Percentiles rank a stretch among this genome's conserved stretches.
These are phyloP conservation scores for Poeciliopsis gracilis DNA, from an alignment of 2,797 vertebrate species.

Conservation along the genomic window DNA sequence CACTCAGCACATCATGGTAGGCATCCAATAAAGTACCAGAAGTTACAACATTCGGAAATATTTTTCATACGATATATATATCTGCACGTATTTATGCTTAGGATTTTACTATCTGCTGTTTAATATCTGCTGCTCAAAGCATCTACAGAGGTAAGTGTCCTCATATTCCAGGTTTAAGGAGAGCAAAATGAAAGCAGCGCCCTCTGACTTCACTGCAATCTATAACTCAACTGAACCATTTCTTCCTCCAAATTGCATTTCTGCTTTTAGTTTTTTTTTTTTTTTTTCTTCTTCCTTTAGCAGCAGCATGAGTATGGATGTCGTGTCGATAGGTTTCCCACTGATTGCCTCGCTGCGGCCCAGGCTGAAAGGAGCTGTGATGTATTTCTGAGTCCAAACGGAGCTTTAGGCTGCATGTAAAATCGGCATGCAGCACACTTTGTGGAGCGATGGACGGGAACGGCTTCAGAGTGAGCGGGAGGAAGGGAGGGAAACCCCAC, in stretches of 20 bases:
- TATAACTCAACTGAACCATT: conserved; percentile 54
- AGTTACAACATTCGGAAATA: conserved; percentile 22
- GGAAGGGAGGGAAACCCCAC: conserved; percentile 66
- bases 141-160: conserved; percentile 32
- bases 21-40: conserved; percentile 20
- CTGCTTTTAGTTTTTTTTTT: conserved; percentile 29
- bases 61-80: conserved; percentile 1
- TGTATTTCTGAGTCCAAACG: conserved; percentile 37
- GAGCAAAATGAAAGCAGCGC: conserved; percentile 22
- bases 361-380: conserved; percentile 48
- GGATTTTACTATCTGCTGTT: not conserved
- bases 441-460: conserved; percentile 30
- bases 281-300: not conserved
- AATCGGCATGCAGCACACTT: conserved; percentile 31
- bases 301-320: conserved; percentile 35
- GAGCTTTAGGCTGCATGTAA: conserved; percentile 59
- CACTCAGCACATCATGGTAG: conserved; percentile 24
- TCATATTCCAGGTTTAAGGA: conserved; percentile 15
- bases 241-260: conserved; percentile 67
- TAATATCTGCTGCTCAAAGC: not conserved
- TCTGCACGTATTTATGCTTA: conserved; percentile 4
- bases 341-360: conserved; percentile 54
- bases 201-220: conserved; percentile 45
- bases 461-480: conserved; percentile 44
- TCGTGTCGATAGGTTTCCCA: conserved; percentile 36